These are phyloP conservation scores for Miltochrista miniata DNA, from an alignment of 2,888 invertebrate genomes.

Conservation along the genomic window DNA sequence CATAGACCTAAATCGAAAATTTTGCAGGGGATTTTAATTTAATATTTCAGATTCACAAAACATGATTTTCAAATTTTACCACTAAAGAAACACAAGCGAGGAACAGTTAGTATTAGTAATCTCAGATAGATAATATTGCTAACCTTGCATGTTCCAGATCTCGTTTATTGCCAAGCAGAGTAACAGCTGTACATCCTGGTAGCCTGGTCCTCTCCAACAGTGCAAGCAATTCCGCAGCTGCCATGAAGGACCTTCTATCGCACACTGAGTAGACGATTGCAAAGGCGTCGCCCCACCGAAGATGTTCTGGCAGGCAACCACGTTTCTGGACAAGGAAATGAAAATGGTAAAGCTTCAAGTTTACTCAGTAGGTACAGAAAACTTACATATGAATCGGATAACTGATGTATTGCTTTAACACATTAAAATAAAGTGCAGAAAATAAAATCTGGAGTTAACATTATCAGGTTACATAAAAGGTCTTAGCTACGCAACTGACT, in stretches of 20 bases:
- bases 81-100: too few species aligned
- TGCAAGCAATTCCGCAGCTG: constrained; percentile 88
- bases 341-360: not conserved
- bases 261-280: constrained; percentile 92
- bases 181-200: constrained; percentile 89
- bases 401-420: too few species aligned
- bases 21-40: too few species aligned
- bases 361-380: not conserved
- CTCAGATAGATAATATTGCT: constrained; percentile 11
- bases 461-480: too few species aligned
- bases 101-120: not conserved
- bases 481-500: too few species aligned
- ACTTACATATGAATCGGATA: too few species aligned
- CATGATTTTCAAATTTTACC: too few species aligned
- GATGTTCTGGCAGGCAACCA: constrained; percentile 89
- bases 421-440: too few species aligned
- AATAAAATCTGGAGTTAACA: too few species aligned
- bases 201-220: constrained; percentile 88
- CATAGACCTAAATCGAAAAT: too few species aligned
- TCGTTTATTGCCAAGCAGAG: constrained; percentile 91
- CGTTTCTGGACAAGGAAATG: constrained; percentile 82
- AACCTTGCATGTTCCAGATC: constrained; percentile 92
- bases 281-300: constrained; percentile 93
- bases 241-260: constrained; percentile 89
- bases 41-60: too few species aligned